Conservation (phyloP, 2,797 vertebrate species). For the Myiotriccus ornatus region DNA sequence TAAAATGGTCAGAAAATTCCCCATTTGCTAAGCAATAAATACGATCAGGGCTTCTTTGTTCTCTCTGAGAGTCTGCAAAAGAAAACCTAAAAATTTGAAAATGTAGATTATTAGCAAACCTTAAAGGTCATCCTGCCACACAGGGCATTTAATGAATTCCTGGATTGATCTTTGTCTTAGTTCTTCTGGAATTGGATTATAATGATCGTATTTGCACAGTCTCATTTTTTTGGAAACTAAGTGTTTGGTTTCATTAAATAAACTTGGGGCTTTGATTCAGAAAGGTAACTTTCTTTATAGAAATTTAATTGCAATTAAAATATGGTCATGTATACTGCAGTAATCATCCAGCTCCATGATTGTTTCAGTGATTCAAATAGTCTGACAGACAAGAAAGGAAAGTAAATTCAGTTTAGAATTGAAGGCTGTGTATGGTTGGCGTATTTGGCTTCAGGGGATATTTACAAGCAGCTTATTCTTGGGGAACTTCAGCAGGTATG, state of each 20-base stretch:
- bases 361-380: neutral
- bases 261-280: neutral
- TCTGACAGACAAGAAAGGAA: neutral
- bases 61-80: neutral
- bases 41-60: neutral
- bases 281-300: neutral
- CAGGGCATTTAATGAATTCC: constrained; percentile 33
- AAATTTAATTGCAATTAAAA: constrained; percentile 4
- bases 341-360: neutral
- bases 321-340: neutral
- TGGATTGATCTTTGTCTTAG: constrained; percentile 20
- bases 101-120: constrained; percentile 21
- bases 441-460: neutral
- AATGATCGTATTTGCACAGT: neutral
- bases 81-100: neutral
- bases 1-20: neutral
- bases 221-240: neutral
- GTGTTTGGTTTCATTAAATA: neutral
- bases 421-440: neutral
- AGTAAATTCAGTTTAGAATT: neutral
- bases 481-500: neutral
- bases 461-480: neutral
- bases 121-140: constrained; percentile 45
- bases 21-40: neutral
- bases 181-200: constrained; percentile 20